phyloP scores from a whole-genome alignment of 1,140 invertebrate species.

The Popillia japonica region DNA sequence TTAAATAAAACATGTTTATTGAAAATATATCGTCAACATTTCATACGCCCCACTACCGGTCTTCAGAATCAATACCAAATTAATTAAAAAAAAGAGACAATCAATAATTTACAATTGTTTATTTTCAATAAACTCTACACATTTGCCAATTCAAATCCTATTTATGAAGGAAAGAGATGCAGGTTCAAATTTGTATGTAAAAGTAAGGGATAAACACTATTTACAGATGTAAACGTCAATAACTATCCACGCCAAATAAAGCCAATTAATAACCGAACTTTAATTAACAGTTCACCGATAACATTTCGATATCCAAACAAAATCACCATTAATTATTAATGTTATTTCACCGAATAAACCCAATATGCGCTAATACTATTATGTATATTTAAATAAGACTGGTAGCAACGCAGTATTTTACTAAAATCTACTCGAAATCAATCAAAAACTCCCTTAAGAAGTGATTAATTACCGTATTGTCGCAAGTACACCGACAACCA shows the following conservation, averaged over 20 bases:
- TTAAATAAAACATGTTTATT: too few relatives aligned
- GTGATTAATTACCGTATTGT: background rate
- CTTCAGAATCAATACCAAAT: too few relatives aligned
- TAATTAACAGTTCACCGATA: background rate
- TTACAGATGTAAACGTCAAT: background rate
- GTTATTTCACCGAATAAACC: too few relatives aligned
- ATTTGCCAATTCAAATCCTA: background rate
- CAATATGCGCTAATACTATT: too few relatives aligned
- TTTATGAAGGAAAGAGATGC: background rate
- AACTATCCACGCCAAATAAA: background rate
- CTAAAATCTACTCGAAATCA: background rate
- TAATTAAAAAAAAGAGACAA: too few relatives aligned
- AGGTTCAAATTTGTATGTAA: background rate
- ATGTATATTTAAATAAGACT: too few relatives aligned
- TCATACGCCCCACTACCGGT: too few relatives aligned
- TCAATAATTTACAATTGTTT: too few relatives aligned
- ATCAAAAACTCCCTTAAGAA: background rate
- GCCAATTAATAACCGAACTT: constrained; percentile 1
- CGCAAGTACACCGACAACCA: background rate
- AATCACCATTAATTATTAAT: too few relatives aligned
- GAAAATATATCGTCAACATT: too few relatives aligned
- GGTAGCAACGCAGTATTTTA: too few relatives aligned
- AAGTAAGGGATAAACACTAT: background rate
- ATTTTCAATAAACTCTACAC: too few relatives aligned
- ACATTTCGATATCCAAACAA: background rate